A percentile compares a stretch with the other conserved stretches of the same genome.
Evolutionary conservation across 2,797 vertebrate genomes (phyloP).

Genomic region (Smutsia gigantea): DNA sequence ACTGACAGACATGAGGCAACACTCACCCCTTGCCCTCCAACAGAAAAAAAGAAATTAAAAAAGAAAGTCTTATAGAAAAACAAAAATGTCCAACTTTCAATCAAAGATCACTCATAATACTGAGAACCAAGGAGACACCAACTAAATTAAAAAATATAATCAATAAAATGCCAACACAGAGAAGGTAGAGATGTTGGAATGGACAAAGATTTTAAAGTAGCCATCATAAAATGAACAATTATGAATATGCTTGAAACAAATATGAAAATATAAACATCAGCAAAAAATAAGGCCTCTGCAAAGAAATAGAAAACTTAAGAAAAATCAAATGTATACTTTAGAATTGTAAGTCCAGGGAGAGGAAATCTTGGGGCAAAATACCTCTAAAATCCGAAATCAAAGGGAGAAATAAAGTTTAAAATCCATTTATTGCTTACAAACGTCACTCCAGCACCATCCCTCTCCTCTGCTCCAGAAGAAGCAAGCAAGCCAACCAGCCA

Average conservation of each 20-base stretch:
- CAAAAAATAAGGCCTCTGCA: neutral
- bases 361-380: too few species aligned
- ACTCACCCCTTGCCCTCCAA: neutral
- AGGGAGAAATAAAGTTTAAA: too few species aligned
- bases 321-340: neutral
- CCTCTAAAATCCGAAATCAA: too few species aligned
- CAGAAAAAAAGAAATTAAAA: neutral
- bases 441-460: too few species aligned
- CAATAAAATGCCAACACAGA: neutral
- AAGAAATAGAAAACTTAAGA: neutral
- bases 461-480: too few species aligned
- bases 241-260: neutral
- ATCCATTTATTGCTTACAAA: too few species aligned
- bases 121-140: neutral
- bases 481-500: too few species aligned
- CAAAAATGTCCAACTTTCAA: neutral
- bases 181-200: neutral
- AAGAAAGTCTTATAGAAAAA: neutral
- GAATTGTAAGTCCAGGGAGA: neutral
- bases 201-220: neutral
- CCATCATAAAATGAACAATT: neutral
- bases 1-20: neutral
- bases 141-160: neutral
- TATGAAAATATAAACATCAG: neutral
- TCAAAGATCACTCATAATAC: neutral